Percentiles rank a stretch among this genome's conserved stretches.
These are phyloP conservation scores for Sipha flava DNA, from an alignment of 1,140 invertebrate genomes.

Conservation along the genomic window DNA sequence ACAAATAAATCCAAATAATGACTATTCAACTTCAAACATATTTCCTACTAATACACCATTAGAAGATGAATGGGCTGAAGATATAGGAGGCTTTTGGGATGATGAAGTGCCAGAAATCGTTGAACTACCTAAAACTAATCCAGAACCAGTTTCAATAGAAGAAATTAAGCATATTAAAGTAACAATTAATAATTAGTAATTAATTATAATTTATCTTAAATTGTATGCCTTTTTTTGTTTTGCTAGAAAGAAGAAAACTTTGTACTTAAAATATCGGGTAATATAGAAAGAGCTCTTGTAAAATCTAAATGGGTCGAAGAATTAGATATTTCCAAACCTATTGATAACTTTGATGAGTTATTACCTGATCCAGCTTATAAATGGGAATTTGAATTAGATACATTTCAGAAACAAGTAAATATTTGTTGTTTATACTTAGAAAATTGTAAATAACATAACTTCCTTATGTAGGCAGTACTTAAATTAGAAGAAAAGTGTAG, in stretches of 20 bases:
- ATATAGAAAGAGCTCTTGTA: conserved; percentile 37
- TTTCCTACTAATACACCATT: neutral
- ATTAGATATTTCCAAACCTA: conserved; percentile 68
- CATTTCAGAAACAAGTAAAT: conserved; percentile 80
- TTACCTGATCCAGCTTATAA: conserved; percentile 76
- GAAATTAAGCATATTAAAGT: conserved; percentile 15
- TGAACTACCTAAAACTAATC: neutral
- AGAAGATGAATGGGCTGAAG: conserved; percentile 19
- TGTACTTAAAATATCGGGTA: conserved; percentile 49
- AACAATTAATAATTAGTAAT: neutral
- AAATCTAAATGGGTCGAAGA: conserved; percentile 75
- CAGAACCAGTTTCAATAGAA: neutral
- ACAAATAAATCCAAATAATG: neutral
- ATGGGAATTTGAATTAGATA: conserved; percentile 91
- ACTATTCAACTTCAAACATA: neutral
- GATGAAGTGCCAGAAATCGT: conserved; percentile 5
- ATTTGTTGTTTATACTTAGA: neutral
- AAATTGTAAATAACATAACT: no score
- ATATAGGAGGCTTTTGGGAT: neutral
- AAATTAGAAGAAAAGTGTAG: conserved; percentile 88
- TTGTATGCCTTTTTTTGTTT: neutral
- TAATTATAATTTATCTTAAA: neutral
- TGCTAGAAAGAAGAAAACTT: conserved; percentile 43
- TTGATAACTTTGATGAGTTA: conserved; percentile 71
- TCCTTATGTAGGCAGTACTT: conserved; percentile 66